Base-by-base conservation (phyloP, 2,113 vertebrate genomes). In the Phalacrocorax aristotelis region DNA sequence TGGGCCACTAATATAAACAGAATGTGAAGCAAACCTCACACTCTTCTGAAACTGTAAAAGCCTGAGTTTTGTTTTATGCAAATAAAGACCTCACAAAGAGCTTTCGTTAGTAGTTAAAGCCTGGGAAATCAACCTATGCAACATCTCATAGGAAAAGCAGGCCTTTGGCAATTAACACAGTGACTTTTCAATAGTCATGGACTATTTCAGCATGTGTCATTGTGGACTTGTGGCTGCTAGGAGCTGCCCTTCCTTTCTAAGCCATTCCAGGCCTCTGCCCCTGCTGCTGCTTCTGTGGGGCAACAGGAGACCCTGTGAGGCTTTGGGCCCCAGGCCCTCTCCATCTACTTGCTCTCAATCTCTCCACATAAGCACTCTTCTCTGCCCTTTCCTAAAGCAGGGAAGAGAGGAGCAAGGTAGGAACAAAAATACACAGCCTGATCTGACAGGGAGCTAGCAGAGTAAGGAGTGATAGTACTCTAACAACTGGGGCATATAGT, bases 401-500 rank as follows among this genome's bases (percentile, higher is more conserved):
- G 15, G 66, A 69, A 48, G 66, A 86, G 66, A 77, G 29, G 52
- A 83, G n/a, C 36, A 57, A 83, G 68, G 34, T 80, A 49, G 57
- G 82, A 71, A 54, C 66, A 88, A 60, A 34, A 86, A 27, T 20
- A 3, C 13, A 3, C 14, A 51, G 16, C 16, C 54, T 65, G 87
- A 51, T 60, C 18, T 61, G 25, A 27, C 15, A 66, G 29, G 17
- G 42, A 46, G 38, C 52, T 60, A 12, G 13, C 19, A 51, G 54
- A 65, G 36, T 25, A 38, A 60, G 69, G 65, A 68, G 74, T 6
- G 25, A 25, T 2, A 9, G 38, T 62, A 27, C 36, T 60, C 1
- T 2, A 66, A 19, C 15, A 62, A 4, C 11, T 51, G 38, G 51
- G 81, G 29, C 0, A 0, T 62, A 9, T 3, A 51, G 12, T 46